These are phyloP conservation scores for Nipponacmea schrenckii DNA, from an alignment of 2,888 invertebrate species.

Conservation along the genomic window DNA sequence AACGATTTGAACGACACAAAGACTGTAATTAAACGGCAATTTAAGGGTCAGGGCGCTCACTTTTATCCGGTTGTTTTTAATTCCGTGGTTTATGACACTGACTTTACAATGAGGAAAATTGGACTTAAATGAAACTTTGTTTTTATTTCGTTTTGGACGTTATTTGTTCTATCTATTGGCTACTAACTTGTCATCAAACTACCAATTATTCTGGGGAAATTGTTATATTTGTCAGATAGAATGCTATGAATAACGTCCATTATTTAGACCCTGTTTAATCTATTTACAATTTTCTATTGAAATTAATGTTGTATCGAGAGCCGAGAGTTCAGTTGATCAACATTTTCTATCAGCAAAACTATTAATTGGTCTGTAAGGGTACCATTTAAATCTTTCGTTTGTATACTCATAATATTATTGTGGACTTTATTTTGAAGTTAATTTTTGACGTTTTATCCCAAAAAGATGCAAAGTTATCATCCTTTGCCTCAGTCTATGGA, in stretches of 20 bases:
- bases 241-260: background rate
- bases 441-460: too few relatives aligned
- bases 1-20: background rate
- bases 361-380: too few relatives aligned
- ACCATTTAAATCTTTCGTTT: too few relatives aligned
- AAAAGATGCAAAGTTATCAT: too few relatives aligned
- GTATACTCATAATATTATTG: too few relatives aligned
- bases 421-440: too few relatives aligned
- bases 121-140: constrained; percentile 6
- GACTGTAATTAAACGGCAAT: background rate
- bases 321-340: background rate
- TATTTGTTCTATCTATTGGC: constrained; percentile 8
- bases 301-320: background rate
- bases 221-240: constrained; percentile 1
- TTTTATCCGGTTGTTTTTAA: constrained; percentile 2
- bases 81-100: constrained; percentile 6
- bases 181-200: background rate
- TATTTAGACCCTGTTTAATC: background rate
- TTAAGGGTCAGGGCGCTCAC: constrained; percentile 5
- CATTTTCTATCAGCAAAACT: too few relatives aligned
- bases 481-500: too few relatives aligned
- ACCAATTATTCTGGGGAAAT: constrained; percentile 5
- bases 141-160: background rate
- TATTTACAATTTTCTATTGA: background rate
- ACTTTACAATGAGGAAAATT: background rate